Conservation (phyloP, 1,140 invertebrate species). For the Anastrepha ludens region DNA sequence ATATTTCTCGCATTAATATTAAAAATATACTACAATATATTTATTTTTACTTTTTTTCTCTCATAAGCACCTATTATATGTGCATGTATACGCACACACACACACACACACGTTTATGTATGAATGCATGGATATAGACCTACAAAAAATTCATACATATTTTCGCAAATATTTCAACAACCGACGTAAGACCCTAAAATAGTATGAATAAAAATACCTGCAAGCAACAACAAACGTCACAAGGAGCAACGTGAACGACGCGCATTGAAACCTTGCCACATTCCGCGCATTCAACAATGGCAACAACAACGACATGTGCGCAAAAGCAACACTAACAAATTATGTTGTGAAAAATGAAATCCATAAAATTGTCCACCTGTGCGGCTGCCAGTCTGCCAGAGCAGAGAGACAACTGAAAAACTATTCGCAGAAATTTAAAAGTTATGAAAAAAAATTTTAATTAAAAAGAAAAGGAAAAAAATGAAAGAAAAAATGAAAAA, state of each 20-base stretch:
- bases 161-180: constrained; percentile 25
- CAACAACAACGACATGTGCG: constrained; percentile 16
- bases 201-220: background rate
- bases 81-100: background rate
- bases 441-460: background rate
- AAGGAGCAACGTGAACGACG: background rate
- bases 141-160: background rate
- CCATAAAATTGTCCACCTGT: constrained; percentile 47
- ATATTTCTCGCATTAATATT: constrained; percentile 29
- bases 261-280: constrained; percentile 40
- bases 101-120: background rate
- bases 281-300: constrained; percentile 23
- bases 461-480: background rate
- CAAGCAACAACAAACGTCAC: background rate
- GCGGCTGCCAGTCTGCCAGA: background rate
- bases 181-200: constrained; percentile 43
- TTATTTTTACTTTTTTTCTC: background rate
- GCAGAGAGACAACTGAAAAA: background rate
- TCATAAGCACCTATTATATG: background rate
- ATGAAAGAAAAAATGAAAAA: background rate
- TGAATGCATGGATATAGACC: background rate
- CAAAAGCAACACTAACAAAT: constrained; percentile 12
- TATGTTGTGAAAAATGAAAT: constrained; percentile 45
- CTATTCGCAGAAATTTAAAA: too few species aligned
- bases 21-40: background rate